Evolutionary conservation across 2,888 invertebrate species (phyloP), one percentile per base, ranked within the genome.

Genomic region (Ligdia adustata): DNA sequence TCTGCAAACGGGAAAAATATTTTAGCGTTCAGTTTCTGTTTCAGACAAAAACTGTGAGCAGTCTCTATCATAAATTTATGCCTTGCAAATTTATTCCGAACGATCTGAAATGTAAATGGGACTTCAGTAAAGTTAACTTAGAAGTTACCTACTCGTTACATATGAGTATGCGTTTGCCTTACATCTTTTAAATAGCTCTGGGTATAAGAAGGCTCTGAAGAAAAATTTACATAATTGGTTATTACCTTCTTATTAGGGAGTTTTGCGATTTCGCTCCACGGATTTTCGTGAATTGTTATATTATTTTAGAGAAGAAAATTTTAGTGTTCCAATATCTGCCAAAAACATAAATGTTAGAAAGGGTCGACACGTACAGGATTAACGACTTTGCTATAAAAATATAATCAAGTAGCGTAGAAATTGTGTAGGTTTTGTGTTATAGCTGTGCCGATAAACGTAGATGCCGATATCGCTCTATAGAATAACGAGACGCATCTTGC

Each of bases 61-160:
- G 16, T 37, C 37, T 37, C 37, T 27, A 37, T 37, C 37, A 37
- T 27, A 37, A 44, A 16, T 31, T 68, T 77, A 79, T 78, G 75
- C 69, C 57, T 79, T 82, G 82, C 76, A 83, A 86, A 86, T 85
- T 79, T 85, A 86, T 86, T 82, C 83, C 50, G 61, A 70, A 62
- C 66, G 75, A 84, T 85, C 77, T 85, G 76, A 84, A 85, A 82
- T 86, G 85, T 84, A 86, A 84, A 86, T 86, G 68, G 46, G 75
- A 70, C 72, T 72, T 84, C 80, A 82, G 84, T 83, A 86, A 86
- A 84, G 76, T 85, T 83, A 70, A 70, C 70, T 66, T 59, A 37
- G 69, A 71, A 69, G 69, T 49, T 43, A 28, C 38, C 32, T 68
- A 62, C 69, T 69, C 63, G 69, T 69, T 67, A 70, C 72, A 72